These are phyloP conservation scores for Drosophila borborema DNA, from an alignment of 2,888 invertebrate genomes.

Conservation along the genomic window DNA sequence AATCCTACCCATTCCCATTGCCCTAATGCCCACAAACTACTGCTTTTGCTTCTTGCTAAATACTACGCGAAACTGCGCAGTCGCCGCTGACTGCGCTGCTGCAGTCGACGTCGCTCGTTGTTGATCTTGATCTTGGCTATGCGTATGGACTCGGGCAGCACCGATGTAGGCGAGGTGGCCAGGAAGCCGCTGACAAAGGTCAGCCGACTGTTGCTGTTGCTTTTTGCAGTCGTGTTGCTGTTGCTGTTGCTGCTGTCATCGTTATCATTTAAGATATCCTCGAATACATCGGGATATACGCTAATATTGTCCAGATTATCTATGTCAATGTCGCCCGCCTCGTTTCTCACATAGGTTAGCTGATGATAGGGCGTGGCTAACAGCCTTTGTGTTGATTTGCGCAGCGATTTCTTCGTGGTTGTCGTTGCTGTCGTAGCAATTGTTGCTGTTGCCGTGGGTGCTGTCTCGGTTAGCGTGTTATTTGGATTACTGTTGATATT, in stretches of 20 bases:
- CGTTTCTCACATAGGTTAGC: conserved; percentile 79
- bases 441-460: conserved; percentile 33
- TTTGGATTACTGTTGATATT: conserved; percentile 67
- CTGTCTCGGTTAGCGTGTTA: conserved; percentile 63
- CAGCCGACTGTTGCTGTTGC: conserved; percentile 66
- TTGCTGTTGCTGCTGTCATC: conserved; percentile 25
- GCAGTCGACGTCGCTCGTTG: conserved; percentile 74
- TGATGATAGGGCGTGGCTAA: conserved; percentile 81
- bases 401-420: conserved; percentile 70
- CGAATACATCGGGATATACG: conserved; percentile 77
- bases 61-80: conserved; percentile 72
- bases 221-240: conserved; percentile 21
- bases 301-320: conserved; percentile 83
- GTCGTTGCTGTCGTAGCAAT: conserved; percentile 36
- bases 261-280: conserved; percentile 58
- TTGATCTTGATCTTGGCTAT: conserved; percentile 83
- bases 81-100: conserved; percentile 61
- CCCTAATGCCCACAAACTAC: neutral
- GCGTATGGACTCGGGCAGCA: conserved; percentile 82
- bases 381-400: conserved; percentile 78
- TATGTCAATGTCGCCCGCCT: conserved; percentile 81
- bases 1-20: neutral
- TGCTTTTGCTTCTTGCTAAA: neutral
- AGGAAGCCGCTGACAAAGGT: conserved; percentile 80
- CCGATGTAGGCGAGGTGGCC: conserved; percentile 79